Base-by-base conservation (phyloP, 2,797 vertebrate species). In the Poeciliopsis presidionis region DNA sequence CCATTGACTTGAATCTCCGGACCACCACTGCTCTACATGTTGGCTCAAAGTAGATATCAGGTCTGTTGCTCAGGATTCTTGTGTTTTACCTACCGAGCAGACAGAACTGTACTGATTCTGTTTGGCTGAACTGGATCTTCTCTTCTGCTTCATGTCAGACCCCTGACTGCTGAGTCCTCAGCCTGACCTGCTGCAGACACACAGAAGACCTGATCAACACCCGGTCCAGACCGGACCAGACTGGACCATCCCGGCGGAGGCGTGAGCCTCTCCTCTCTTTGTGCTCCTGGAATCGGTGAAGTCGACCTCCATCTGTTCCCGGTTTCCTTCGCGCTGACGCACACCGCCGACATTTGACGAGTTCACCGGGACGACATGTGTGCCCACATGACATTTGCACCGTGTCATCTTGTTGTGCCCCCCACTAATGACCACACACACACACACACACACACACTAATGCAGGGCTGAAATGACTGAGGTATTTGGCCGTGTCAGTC, bases 401-500 rank as follows among this genome's bases (percentile, higher is more conserved):
- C 28, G 73, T 84, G 78, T 88, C 81, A 79, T 89, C 86, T 87
- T 75, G 77, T 88, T 86, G 84, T 79, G 81, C 79, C 75, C 75
- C 75, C 88, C 70, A 72, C 81, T 92, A 87, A 88, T 86, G 85
- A 90, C 78, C 79, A 73, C 78, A 73, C 55, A 47, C 79, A 73
- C 78, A 74, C 49, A 0, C 49, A 1, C 22, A 72, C 55, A 53
- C 74, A 76, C 83, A 73, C 78, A 81, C 55, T 70, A 59, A 49
- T 53, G 72, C 75, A 72, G 81, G 75, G 79, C 83, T 85, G 76
- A 89, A 89, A 91, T 89, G 81, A 83, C 90, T 87, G 89, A 94
- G 90, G 89, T 94, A 86, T 94, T 91, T 92, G 87, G 85, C 59
- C 81, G 84, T 83, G 91, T 94, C 93, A 92, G 87, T 86, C 73